Percentiles rank a stretch among this genome's conserved stretches.
Evolutionary conservation across 2,888 invertebrate genomes (phyloP).

Genomic region (Dryomyza anilis): DNA sequence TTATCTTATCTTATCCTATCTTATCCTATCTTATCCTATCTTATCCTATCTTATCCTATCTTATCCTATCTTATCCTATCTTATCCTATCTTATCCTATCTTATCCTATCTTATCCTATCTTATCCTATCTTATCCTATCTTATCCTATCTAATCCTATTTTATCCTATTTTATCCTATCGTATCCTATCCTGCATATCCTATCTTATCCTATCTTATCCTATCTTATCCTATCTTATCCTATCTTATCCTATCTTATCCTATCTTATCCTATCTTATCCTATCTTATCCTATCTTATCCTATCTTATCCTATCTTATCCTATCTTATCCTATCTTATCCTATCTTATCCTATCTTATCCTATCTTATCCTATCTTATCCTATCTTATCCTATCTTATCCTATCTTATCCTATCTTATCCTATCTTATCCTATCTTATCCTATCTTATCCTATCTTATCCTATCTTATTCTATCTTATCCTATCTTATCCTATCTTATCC

Average conservation of each 20-base stretch:
- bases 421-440: neutral
- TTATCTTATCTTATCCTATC: neutral
- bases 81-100: neutral
- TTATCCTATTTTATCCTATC: neutral
- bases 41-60: neutral
- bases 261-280: neutral
- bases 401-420: constrained; percentile 1
- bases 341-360: neutral
- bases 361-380: neutral
- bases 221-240: neutral
- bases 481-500: neutral
- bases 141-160: too few relatives aligned
- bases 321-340: neutral
- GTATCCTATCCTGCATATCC: neutral
- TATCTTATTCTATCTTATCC: neutral
- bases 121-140: neutral
- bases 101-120: neutral
- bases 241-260: neutral
- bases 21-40: neutral
- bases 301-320: neutral
- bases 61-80: neutral
- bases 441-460: neutral
- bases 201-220: neutral
- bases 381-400: neutral
- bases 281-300: neutral